Evolutionary conservation across 2,888 invertebrate genomes (phyloP).

Genomic region (Flabesymbios commensalis): DNA sequence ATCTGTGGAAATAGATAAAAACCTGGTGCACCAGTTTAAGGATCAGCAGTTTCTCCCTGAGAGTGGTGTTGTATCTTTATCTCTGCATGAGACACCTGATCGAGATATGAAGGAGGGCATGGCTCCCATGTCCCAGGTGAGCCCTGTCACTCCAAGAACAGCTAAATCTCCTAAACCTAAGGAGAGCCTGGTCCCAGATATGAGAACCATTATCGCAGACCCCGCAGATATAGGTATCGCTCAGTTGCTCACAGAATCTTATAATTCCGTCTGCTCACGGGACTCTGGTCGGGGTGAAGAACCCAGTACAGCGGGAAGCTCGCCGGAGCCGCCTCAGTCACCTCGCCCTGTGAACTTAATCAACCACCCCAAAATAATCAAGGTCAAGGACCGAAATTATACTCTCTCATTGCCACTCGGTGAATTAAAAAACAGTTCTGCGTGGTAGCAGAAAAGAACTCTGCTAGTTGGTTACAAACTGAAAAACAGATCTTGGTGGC

Average conservation of each 20-base stretch:
- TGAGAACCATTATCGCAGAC: not conserved
- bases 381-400: constrained; percentile 13
- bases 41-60: not conserved
- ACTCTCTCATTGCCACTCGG: not conserved
- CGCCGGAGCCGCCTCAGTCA: constrained; percentile 26
- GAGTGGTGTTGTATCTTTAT: not conserved
- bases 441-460: too few species aligned
- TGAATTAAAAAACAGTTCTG: not conserved
- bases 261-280: too few species aligned
- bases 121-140: not conserved
- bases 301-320: constrained; percentile 14
- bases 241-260: not conserved
- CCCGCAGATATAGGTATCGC: not conserved
- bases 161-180: too few species aligned
- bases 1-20: constrained; percentile 17
- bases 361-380: constrained; percentile 27
- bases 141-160: not conserved
- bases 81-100: not conserved
- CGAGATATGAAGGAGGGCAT: not conserved
- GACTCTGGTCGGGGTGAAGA: not conserved
- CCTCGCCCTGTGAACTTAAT: constrained; percentile 18
- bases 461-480: too few species aligned
- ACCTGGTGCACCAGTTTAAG: constrained; percentile 1
- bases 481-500: too few species aligned
- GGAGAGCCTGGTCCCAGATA: too few species aligned